A percentile compares a stretch with the other conserved stretches of the same genome.
phyloP scores from a whole-genome alignment of 2,113 vertebrate genomes.

The Syrmaticus mikado region DNA sequence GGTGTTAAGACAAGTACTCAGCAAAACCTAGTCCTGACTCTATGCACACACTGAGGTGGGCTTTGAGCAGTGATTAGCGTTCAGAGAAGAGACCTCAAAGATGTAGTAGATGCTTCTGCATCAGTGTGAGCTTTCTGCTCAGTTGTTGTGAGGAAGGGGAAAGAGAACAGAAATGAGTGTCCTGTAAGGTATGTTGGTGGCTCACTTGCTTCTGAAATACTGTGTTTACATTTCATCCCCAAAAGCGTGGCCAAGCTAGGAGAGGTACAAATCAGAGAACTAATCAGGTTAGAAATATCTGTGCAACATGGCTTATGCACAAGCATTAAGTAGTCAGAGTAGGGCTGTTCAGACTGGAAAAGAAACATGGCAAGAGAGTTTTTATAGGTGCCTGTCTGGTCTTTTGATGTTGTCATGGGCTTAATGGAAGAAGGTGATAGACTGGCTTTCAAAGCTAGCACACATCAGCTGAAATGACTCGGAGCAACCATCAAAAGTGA shows the following conservation, averaged over 20 bases:
- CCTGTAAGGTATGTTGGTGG: fast-evolving
- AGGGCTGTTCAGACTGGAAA: neutral
- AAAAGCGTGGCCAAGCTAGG: neutral
- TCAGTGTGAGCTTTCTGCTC: neutral
- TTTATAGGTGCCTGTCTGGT: neutral
- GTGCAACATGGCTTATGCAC: neutral
- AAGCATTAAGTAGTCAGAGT: neutral
- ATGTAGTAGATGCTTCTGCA: neutral
- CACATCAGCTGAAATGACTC: neutral
- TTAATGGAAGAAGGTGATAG: neutral
- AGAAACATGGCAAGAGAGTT: neutral
- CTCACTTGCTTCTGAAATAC: neutral
- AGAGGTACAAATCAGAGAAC: neutral
- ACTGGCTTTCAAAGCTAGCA: neutral
- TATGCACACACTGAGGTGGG: neutral
- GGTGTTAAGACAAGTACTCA: neutral
- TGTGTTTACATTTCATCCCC: neutral
- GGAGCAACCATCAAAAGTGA: neutral
- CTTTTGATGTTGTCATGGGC: neutral
- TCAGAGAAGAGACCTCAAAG: neutral
- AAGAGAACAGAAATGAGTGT: neutral
- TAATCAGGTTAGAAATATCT: neutral
- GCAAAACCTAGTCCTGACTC: neutral
- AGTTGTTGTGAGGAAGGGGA: neutral
- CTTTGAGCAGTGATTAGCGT: neutral